phyloP scores from a whole-genome alignment of 2,888 invertebrate species.

The Drosophila maculinotata region DNA sequence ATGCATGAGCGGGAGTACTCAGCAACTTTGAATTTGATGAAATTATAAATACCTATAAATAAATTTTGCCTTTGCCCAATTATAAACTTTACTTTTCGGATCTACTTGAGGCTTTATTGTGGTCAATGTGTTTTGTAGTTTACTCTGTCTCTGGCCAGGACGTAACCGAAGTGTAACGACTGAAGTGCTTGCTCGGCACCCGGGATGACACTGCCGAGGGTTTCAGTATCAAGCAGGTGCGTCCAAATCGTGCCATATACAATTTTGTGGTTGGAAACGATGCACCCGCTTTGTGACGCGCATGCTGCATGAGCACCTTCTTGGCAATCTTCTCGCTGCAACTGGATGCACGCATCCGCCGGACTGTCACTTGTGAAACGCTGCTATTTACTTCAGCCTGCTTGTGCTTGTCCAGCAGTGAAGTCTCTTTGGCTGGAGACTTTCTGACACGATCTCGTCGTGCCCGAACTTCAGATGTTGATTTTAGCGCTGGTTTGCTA shows the following conservation, averaged over 20 bases:
- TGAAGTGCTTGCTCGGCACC: conserved; percentile 49
- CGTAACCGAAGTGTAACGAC: conserved; percentile 42
- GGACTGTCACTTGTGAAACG: conserved; percentile 16
- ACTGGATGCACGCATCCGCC: neutral
- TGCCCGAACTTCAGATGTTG: neutral
- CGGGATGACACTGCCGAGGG: conserved; percentile 23
- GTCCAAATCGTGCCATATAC: conserved; percentile 57
- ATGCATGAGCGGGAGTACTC: neutral
- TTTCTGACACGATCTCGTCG: neutral
- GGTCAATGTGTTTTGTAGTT: neutral
- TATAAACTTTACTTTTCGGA: too few relatives aligned
- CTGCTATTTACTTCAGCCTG: neutral
- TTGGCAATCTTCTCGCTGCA: neutral
- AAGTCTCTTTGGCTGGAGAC: neutral
- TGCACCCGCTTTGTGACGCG: neutral
- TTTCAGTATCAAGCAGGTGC: conserved; percentile 49
- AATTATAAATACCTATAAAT: neutral
- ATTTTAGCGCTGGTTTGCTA: neutral
- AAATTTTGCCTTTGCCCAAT: too few relatives aligned
- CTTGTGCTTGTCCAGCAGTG: neutral
- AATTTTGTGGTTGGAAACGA: conserved; percentile 2
- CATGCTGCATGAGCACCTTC: neutral
- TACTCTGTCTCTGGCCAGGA: conserved; percentile 20
- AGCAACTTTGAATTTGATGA: neutral
- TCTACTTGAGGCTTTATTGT: conserved; percentile 40